Evolutionary conservation across 2,797 vertebrate species (phyloP).

Genomic region (Lateolabrax maculatus): DNA sequence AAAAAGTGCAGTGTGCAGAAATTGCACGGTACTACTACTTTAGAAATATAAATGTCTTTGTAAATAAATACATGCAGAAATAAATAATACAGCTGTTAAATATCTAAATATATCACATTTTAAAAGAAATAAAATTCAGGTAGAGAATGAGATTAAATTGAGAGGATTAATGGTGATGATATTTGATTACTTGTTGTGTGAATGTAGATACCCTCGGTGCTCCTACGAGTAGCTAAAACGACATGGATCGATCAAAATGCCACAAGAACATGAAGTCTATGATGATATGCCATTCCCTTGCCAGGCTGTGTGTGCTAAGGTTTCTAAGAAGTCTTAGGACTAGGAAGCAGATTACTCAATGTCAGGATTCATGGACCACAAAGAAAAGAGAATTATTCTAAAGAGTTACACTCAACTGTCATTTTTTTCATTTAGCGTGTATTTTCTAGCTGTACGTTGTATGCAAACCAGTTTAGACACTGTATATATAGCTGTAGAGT

Average conservation of each 20-base stretch:
- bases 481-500: constrained; percentile 62
- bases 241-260: constrained; percentile 55
- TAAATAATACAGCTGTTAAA: constrained; percentile 85
- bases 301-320: constrained; percentile 63
- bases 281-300: constrained; percentile 53
- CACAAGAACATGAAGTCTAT: constrained; percentile 56
- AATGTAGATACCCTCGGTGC: constrained; percentile 56
- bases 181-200: constrained; percentile 44
- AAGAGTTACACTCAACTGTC: constrained; percentile 52
- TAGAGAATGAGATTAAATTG: constrained; percentile 60
- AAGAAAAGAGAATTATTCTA: constrained; percentile 52
- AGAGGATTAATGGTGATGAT: constrained; percentile 55
- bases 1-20: constrained; percentile 89
- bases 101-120: constrained; percentile 84
- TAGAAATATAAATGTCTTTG: constrained; percentile 88
- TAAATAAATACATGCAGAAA: constrained; percentile 88
- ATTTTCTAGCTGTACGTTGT: constrained; percentile 53
- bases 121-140: constrained; percentile 79
- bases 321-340: constrained; percentile 50
- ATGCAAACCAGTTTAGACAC: constrained; percentile 71
- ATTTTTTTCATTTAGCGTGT: constrained; percentile 46
- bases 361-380: constrained; percentile 51
- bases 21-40: constrained; percentile 85
- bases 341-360: constrained; percentile 42
- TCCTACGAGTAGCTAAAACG: constrained; percentile 57